Evolutionary conservation across 2,113 vertebrate genomes (phyloP), one percentile per base, ranked within the genome.

Genomic region (Bufo bufo): DNA sequence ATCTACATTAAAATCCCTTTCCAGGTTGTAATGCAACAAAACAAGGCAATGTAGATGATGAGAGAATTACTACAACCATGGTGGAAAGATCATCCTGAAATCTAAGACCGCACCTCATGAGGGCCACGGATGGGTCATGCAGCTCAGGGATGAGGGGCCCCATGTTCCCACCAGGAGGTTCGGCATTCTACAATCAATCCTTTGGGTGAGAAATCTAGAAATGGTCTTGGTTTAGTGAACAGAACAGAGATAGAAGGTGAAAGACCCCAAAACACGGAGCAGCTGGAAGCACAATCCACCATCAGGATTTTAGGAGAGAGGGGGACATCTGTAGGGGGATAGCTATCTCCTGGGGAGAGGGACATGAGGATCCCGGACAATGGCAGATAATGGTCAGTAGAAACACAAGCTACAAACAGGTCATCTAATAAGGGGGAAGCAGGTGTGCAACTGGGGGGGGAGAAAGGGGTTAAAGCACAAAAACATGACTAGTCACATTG

Each of bases 221-320:
- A 5, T 65, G 8, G 56, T 10, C 4, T 54, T 54, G 4, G 4
- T 54, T 66, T 12, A 4, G 23, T 9, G 20, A 43, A 69, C 3
- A 58, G 16, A 6, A 81, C 3, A 72, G 61, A 56, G 10, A 85
- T 3, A 10, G 0, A 59, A 65, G 63, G 10, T 59, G 45, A 23
- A 81, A 47, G 56, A 81, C 33, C 79, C 79, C 79, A 81, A 50
- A 63, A 11, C 63, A 58, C 88, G 59, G 88, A 88, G 56, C 85
- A 84, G 49, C 90, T 23, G 58, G 82, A 58, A 0, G 91, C 93
- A 93, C 93, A 93, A 93, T 91, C 93, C 93, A 93, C 92, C 92
- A 94, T 94, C 93, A 94, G 92, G 92, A 94, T 80, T 91, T 91
- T 90, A 92, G 92, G 90, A 92, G 92, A 83, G 23, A 85, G 71